A percentile compares a stretch with the other conserved stretches of the same genome.
These are phyloP conservation scores for Seira musarum DNA, from an alignment of 2,888 invertebrate species.

Conservation along the genomic window DNA sequence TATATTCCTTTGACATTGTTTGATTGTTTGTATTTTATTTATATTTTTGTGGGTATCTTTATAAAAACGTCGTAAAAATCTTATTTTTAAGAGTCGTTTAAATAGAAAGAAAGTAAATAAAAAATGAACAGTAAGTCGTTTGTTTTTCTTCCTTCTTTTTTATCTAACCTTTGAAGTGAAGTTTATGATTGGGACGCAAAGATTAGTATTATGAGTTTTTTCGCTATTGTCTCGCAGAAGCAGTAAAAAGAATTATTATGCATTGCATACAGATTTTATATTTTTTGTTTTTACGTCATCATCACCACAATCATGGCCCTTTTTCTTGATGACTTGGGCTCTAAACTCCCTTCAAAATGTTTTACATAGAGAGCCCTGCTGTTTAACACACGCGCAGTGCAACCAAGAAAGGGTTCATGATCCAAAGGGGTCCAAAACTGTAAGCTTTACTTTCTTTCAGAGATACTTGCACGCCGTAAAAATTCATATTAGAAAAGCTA, in stretches of 20 bases:
- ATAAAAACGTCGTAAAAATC: not conserved
- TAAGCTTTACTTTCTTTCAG: too few relatives aligned
- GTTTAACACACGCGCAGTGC: not conserved
- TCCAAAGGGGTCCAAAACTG: too few relatives aligned
- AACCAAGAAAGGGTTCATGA: too few relatives aligned
- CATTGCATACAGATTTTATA: conserved; percentile 30
- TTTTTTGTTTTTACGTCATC: not conserved
- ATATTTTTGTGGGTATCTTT: too few relatives aligned
- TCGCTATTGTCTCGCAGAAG: conserved; percentile 52
- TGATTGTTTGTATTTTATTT: too few relatives aligned
- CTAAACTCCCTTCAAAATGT: too few relatives aligned
- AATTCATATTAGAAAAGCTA: too few relatives aligned
- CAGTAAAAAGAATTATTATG: conserved; percentile 54
- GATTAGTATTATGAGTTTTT: conserved; percentile 47
- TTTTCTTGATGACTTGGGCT: not conserved
- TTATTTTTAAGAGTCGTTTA: not conserved
- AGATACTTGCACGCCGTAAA: too few relatives aligned
- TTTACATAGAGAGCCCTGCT: not conserved
- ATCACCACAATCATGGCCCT: not conserved
- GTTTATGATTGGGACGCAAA: conserved; percentile 29
- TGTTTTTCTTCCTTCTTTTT: not conserved
- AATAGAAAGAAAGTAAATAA: not conserved
- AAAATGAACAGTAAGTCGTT: not conserved
- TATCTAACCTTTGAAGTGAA: not conserved
- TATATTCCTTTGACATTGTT: too few relatives aligned